Conservation (phyloP, 2,888 invertebrate genomes). For the Xylota sylvarum region DNA sequence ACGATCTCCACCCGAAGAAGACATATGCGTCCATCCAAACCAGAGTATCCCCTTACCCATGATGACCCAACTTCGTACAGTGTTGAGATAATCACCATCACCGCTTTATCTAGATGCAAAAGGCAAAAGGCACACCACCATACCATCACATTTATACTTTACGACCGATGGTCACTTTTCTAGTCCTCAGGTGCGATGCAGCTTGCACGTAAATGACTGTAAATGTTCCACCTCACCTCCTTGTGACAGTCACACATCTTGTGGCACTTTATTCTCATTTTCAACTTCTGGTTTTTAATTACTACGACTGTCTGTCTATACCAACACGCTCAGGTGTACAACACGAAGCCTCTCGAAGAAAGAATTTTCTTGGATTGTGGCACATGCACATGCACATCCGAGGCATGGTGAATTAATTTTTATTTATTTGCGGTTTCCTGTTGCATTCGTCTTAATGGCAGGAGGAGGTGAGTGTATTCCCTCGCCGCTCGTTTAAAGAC, state of each 20-base stretch:
- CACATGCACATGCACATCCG: slow-evolving; percentile 11
- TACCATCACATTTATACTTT: background rate
- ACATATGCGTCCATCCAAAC: slow-evolving; percentile 12
- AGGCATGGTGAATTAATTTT: slow-evolving; percentile 18
- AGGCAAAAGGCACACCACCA: background rate
- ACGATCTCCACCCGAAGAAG: background rate
- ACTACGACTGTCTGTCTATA: background rate
- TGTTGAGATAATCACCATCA: slow-evolving; percentile 7
- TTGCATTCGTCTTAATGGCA: slow-evolving; percentile 18
- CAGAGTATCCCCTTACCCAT: slow-evolving; percentile 43
- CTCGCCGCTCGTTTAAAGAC: too few species aligned
- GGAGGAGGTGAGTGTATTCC: background rate
- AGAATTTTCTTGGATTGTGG: slow-evolving; percentile 26
- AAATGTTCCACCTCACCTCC: slow-evolving; percentile 29
- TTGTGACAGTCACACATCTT: slow-evolving; percentile 19
- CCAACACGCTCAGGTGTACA: slow-evolving; percentile 4
- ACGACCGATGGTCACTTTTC: slow-evolving; percentile 12
- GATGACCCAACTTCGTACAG: slow-evolving; percentile 45
- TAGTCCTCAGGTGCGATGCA: slow-evolving; percentile 45
- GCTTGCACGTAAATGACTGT: slow-evolving; percentile 19
- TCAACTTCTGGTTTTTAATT: slow-evolving; percentile 57
- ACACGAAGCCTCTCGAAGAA: slow-evolving; percentile 2
- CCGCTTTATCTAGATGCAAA: slow-evolving; percentile 23
- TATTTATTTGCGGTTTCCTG: slow-evolving; percentile 46
- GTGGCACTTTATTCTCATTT: slow-evolving; percentile 25